These are phyloP conservation scores for Hydropsyche betteni DNA, from an alignment of 2,888 invertebrate species.

Conservation along the genomic window DNA sequence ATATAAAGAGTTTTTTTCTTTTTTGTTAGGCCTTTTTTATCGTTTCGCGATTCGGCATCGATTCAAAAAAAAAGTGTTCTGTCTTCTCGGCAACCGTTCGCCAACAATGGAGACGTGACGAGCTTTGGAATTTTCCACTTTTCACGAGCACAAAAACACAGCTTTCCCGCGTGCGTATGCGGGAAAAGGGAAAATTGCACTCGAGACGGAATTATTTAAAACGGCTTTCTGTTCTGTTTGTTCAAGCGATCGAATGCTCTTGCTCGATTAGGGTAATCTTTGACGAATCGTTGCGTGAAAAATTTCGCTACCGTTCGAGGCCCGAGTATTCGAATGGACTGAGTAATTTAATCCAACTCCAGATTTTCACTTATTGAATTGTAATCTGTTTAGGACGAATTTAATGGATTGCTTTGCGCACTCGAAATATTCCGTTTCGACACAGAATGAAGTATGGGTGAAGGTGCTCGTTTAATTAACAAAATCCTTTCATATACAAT, in stretches of 20 bases:
- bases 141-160: not conserved
- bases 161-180: too few species aligned
- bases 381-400: not conserved
- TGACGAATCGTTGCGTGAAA: conserved; percentile 8
- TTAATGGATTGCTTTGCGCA: not conserved
- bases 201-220: too few species aligned
- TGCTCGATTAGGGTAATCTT: conserved; percentile 22
- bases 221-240: too few species aligned
- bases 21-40: conserved; percentile 12
- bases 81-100: conserved; percentile 16
- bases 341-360: conserved; percentile 20
- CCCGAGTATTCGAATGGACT: not conserved
- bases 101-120: conserved; percentile 28
- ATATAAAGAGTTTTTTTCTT: conserved; percentile 15
- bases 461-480: conserved; percentile 5
- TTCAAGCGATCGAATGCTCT: not conserved
- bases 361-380: conserved; percentile 16
- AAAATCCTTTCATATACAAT: not conserved
- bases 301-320: not conserved
- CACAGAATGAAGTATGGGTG: not conserved
- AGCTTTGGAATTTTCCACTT: conserved; percentile 10
- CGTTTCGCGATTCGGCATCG: conserved; percentile 7
- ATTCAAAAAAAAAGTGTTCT: conserved; percentile 19
- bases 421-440: conserved; percentile 4
- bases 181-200: too few species aligned